phyloP scores from a whole-genome alignment of 2,113 vertebrate genomes.

The Heterochromis multidens region DNA sequence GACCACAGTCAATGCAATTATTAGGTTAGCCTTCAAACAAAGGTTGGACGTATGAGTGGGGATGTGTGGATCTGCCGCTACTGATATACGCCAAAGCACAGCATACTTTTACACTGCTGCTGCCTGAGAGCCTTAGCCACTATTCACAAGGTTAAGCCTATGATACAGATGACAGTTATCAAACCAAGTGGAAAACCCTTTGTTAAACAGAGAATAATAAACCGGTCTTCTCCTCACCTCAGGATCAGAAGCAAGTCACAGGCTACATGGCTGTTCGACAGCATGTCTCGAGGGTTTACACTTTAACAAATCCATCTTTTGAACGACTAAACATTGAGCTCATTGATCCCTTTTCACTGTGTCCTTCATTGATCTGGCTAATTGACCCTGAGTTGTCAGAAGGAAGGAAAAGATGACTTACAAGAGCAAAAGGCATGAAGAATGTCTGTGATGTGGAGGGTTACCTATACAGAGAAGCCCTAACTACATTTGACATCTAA shows the following conservation, averaged over 20 bases:
- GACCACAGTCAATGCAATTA: slow-evolving; percentile 23
- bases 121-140: background rate
- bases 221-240: background rate
- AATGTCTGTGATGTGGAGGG: background rate
- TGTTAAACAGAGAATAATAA: background rate
- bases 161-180: background rate
- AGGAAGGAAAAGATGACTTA: slow-evolving; percentile 16
- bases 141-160: background rate
- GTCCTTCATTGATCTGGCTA: slow-evolving; percentile 61
- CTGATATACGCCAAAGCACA: background rate
- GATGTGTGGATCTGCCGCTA: background rate
- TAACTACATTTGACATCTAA: background rate
- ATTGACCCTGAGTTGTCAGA: slow-evolving; percentile 53
- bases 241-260: background rate
- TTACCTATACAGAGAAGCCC: background rate
- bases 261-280: background rate
- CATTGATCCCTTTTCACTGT: slow-evolving; percentile 47
- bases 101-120: background rate
- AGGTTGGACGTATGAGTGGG: background rate
- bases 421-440: background rate
- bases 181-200: background rate
- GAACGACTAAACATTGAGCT: slow-evolving; percentile 39
- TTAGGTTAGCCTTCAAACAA: slow-evolving; percentile 39
- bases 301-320: slow-evolving; percentile 42
- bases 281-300: background rate